Evolutionary conservation across 2,797 vertebrate species (phyloP), one percentile per base, ranked within the genome.

Genomic region (Oceanodroma leucorhoa): DNA sequence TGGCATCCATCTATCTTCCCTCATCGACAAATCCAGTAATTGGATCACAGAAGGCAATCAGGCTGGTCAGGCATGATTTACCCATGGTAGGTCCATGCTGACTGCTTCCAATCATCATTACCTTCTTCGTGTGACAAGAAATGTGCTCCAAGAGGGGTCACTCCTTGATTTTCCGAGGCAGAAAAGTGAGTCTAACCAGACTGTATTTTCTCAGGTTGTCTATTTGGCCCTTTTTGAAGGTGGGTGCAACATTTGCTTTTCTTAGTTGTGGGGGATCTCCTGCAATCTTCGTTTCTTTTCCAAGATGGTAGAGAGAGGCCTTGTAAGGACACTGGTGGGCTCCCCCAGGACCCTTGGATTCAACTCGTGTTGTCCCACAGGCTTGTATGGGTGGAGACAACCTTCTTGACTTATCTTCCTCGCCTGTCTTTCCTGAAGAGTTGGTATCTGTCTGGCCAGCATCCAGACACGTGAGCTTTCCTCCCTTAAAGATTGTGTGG

Each of bases 321-420:
- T 48, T 34, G 21, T 12, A 16, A 23, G 61, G 67, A 51, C 8
- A 6, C 34, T 18, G 26, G 8, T 34, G 38, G 38, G 45, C 32
- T 51, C 13, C 60, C 22, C n/a, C 29, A 17, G 50, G n/a, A 40
- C 53, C n/a, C 40, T 17, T 38, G n/a, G 40, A 3, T 46, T 53
- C 61, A 40, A 10, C 61, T 73, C 1, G 0, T 34, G n/a, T 18
- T 46, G 40, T 40, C 48, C 54, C 23, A 14, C 1, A 4, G 34
- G 27, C 64, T 50, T 14, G 27, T 50, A 20, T 15, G 30, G 46
- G 46, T 51, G 51, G 51, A 65, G 38, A 16, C 14, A 8, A 27
- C 45, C 32, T n/a, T 29, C 46, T 50, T 51, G 36, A 15, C 32
- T 64, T 8, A 5, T 32, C 50, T 64, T 48, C 58, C 36, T 55